Base-by-base conservation (phyloP, 2,797 vertebrate genomes). In the Podarcis siculus region DNA sequence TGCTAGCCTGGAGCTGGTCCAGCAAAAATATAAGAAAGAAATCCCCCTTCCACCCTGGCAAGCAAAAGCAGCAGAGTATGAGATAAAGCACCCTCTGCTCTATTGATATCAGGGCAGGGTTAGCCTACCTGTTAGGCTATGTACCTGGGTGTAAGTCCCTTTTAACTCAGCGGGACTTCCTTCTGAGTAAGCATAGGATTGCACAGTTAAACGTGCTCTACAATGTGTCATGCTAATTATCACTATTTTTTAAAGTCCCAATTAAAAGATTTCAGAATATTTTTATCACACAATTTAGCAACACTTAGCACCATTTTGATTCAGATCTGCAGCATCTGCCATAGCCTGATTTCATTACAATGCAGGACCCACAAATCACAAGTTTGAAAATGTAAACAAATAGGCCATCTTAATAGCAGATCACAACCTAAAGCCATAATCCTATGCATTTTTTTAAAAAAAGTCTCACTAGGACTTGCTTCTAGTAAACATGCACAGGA, bases 231-330 rank as follows among this genome's bases (percentile, higher is more conserved):
- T 67, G 13, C 66, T n/a, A 61, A 72, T 72, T 42, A 75, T 49
- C 23, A 75, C n/a, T 82, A n/a, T 42, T 75, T 87, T 10, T 55
- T 67, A 77, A n/a, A 55, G 49, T 55, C 69, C 39, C 72, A 78
- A 19, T 77, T 83, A 35, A 67, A 55, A 77, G 32, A 69, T 12
- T 81, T 23, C 30, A 39, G 42, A 35, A 25, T 42, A 83, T 32
- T n/a, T 64, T 42, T 76, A 9, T 32, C 67, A 17, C 64, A 17
- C 1, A 76, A 2, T 87, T 25, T 23, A 87, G 25, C 13, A 79
- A n/a, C 61, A 77, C 32, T 82, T 49, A 77, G 73, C 64, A 87
- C 45, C 61, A 69, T 76, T 82, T 66, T 66, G 35, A 76, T 76
- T 49, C 72, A 49, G 37, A 76, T 45, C n/a, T 86, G 42, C 42